Evolutionary conservation across 2,797 vertebrate species (phyloP).

Genomic region (Ceyx erithaca): DNA sequence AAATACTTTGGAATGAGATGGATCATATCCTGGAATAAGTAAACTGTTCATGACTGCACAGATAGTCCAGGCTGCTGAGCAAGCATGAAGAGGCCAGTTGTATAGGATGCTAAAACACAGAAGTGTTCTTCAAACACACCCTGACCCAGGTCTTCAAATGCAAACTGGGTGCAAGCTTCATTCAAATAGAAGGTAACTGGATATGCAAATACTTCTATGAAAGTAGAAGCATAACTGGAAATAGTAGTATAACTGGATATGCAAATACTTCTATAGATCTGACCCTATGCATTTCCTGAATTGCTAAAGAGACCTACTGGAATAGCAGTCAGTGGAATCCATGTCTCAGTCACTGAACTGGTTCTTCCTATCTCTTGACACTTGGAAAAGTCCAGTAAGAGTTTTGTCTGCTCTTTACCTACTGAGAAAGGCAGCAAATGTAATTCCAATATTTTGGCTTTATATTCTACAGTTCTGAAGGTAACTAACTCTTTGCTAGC

Average conservation of each 20-base stretch:
- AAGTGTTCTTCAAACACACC: background rate
- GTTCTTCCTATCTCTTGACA: background rate
- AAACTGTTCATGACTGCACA: background rate
- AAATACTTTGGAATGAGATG: background rate
- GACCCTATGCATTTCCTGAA: background rate
- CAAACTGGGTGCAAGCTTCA: background rate
- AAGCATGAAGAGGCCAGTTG: rapidly evolving
- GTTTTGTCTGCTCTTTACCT: background rate
- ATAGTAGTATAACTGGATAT: no score
- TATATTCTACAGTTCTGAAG: background rate
- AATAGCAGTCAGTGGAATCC: background rate
- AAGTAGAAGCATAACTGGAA: background rate
- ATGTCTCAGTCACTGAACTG: rapidly evolving
- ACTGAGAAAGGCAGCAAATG: background rate
- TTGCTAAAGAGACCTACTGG: rapidly evolving
- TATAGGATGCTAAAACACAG: background rate
- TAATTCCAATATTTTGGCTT: background rate
- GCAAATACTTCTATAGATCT: background rate
- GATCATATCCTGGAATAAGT: background rate
- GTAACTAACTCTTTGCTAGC: background rate
- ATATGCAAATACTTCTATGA: background rate
- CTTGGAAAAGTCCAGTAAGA: background rate
- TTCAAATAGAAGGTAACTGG: background rate
- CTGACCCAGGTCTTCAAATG: background rate
- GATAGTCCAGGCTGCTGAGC: background rate